Evolutionary conservation across 1,140 invertebrate genomes (phyloP).

Genomic region (Drosophila seguyi): DNA sequence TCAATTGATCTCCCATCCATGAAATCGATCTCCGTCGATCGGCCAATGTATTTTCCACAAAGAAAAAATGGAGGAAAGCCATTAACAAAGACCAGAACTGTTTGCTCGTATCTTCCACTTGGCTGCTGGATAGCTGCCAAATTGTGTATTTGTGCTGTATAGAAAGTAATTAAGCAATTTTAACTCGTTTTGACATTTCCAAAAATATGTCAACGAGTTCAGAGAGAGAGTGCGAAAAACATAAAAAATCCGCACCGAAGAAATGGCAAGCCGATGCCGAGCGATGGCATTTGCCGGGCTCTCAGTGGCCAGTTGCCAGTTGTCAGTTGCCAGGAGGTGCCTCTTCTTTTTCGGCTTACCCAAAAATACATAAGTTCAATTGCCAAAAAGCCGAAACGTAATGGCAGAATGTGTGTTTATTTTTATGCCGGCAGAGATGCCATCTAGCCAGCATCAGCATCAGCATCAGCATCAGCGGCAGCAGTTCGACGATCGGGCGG

Average conservation of each 20-base stretch:
- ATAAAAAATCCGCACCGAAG: slow-evolving; percentile 29
- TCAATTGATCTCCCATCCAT: slow-evolving; percentile 35
- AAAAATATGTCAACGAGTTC: slow-evolving; percentile 77
- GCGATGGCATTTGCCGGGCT: slow-evolving; percentile 59
- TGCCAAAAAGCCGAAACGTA: slow-evolving; percentile 67
- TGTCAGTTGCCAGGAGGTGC: slow-evolving; percentile 40
- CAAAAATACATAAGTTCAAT: slow-evolving; percentile 35
- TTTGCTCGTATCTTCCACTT: slow-evolving; percentile 26
- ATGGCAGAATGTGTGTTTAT: slow-evolving; percentile 58
- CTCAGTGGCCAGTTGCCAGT: slow-evolving; percentile 29
- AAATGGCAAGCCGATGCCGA: slow-evolving; percentile 71
- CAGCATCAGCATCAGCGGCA: background rate
- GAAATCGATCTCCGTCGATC: slow-evolving; percentile 54
- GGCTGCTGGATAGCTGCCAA: slow-evolving; percentile 60
- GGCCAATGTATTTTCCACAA: slow-evolving; percentile 12
- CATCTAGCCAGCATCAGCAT: slow-evolving; percentile 42
- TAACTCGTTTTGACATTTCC: slow-evolving; percentile 78
- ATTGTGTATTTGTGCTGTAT: slow-evolving; percentile 26
- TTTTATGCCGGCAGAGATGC: slow-evolving; percentile 66
- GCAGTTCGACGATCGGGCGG: slow-evolving; percentile 74
- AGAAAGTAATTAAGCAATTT: slow-evolving; percentile 81
- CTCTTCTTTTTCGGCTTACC: slow-evolving; percentile 15
- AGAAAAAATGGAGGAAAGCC: slow-evolving; percentile 1
- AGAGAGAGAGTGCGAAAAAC: slow-evolving; percentile 58
- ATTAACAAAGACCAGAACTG: slow-evolving; percentile 44